Evolutionary conservation across 2,113 vertebrate genomes (phyloP).

Genomic region (Microcebus griseorufus): DNA sequence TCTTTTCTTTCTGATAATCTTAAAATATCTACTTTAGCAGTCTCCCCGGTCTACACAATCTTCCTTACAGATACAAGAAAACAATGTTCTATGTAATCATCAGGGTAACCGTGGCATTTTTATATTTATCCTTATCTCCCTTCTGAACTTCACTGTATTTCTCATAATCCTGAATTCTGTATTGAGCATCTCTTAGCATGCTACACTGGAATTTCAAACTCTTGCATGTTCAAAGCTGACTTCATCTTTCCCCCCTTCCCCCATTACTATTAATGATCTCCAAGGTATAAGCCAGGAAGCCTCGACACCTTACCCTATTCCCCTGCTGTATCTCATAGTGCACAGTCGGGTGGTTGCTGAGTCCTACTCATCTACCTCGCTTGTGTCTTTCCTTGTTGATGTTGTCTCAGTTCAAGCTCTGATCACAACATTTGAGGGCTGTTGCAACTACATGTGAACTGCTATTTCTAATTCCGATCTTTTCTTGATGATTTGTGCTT

Average conservation of each 20-base stretch:
- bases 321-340: background rate
- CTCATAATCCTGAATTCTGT: background rate
- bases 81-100: background rate
- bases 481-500: background rate
- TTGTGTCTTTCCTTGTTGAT: background rate
- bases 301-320: background rate
- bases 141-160: background rate
- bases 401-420: background rate
- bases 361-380: background rate
- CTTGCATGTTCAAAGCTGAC: background rate
- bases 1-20: slow-evolving; percentile 19
- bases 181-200: background rate
- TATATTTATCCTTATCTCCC: background rate
- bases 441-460: background rate
- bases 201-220: background rate
- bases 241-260: background rate
- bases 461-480: background rate
- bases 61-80: background rate
- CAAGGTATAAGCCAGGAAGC: background rate
- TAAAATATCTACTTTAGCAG: background rate
- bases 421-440: background rate
- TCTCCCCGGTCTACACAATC: background rate
- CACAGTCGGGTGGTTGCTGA: background rate
- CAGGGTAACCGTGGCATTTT: background rate
- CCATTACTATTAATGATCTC: background rate